phyloP scores from a whole-genome alignment of 2,113 vertebrate genomes.

The Eretmochelys imbricata region DNA sequence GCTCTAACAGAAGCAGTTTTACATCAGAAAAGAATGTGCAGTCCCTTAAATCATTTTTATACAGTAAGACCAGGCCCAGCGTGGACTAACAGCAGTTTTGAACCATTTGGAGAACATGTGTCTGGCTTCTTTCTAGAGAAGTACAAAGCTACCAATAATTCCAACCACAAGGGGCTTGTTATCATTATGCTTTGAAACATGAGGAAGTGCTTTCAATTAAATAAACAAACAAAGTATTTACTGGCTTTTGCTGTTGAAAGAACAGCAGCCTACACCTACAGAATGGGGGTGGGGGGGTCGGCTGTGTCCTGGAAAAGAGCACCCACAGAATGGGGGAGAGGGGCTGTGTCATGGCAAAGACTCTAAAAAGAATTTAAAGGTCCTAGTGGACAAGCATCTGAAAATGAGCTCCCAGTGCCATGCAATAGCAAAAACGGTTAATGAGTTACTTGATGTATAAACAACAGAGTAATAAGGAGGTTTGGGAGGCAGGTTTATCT shows the following conservation, averaged over 20 bases:
- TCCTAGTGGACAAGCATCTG: not conserved
- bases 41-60: not conserved
- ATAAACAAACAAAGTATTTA: not conserved
- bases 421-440: not conserved
- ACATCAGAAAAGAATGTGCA: not conserved
- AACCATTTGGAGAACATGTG: not conserved
- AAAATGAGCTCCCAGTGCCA: not conserved
- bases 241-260: fast-evolving
- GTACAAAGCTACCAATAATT: not conserved
- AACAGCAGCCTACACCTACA: fast-evolving
- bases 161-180: not conserved
- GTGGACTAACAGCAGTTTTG: not conserved
- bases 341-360: not conserved
- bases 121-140: not conserved
- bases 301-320: not conserved
- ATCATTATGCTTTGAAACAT: fast-evolving
- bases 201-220: not conserved
- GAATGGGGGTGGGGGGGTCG: not conserved
- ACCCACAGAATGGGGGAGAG: fast-evolving
- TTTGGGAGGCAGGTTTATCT: not conserved
- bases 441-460: not conserved
- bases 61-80: not conserved
- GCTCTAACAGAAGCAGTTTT: not conserved
- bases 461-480: not conserved
- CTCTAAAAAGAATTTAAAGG: fast-evolving